Evolutionary conservation across 1,140 invertebrate species (phyloP).

Genomic region (Drosophila repleta): DNA sequence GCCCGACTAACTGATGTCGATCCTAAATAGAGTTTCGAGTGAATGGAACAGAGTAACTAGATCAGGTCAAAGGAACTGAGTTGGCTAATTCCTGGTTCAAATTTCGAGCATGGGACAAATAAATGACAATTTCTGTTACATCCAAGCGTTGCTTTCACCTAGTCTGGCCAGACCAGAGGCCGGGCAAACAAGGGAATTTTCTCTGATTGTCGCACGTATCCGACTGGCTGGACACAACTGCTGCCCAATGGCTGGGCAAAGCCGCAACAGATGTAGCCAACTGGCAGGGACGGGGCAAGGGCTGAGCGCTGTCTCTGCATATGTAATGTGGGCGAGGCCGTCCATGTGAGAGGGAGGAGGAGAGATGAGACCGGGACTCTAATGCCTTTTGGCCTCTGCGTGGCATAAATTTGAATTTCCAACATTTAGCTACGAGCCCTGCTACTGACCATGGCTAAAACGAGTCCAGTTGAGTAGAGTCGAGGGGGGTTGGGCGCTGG

Average conservation of each 20-base stretch:
- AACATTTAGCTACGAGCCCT: conserved; percentile 42
- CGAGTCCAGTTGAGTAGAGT: neutral
- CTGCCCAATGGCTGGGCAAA: conserved; percentile 34
- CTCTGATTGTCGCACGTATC: conserved; percentile 57
- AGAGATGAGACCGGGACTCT: conserved; percentile 32
- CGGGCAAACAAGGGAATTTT: conserved; percentile 38
- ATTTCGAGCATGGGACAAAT: neutral
- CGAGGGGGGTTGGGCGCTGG: too few species aligned
- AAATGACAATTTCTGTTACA: neutral
- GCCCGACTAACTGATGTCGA: neutral
- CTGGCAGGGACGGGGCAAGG: neutral
- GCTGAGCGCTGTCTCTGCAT: conserved; percentile 37
- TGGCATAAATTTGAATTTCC: conserved; percentile 78
- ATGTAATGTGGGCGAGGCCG: conserved; percentile 48
- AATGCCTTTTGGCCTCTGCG: conserved; percentile 49
- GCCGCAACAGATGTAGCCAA: conserved; percentile 59
- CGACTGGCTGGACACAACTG: conserved; percentile 48
- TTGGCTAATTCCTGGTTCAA: conserved; percentile 5
- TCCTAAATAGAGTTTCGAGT: neutral
- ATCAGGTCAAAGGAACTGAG: neutral
- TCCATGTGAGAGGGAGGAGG: conserved; percentile 22
- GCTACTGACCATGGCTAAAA: conserved; percentile 39
- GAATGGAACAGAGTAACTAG: neutral
- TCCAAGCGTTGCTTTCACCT: neutral
- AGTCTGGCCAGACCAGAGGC: conserved; percentile 3